A percentile compares a stretch with the other conserved stretches of the same genome.
Conservation (phyloP, 2,113 vertebrate species). For the Poicephalus gulielmi region DNA sequence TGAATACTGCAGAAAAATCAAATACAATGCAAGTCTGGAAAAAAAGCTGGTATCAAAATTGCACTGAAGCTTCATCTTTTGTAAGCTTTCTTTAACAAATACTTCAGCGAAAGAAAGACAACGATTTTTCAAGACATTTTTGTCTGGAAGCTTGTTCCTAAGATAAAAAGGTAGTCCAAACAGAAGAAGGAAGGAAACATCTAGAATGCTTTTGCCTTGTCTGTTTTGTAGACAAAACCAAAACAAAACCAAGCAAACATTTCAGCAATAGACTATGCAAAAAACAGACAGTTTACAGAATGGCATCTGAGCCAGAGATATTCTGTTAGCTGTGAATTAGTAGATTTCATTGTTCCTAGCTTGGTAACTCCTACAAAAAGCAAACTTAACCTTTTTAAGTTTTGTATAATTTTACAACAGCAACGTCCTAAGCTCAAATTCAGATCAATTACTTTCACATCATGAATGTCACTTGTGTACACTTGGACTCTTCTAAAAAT, state of each 20-base stretch:
- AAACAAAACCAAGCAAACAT: not conserved
- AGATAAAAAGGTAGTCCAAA: not conserved
- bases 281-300: not conserved
- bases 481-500: not conserved
- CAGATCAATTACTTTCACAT: not conserved
- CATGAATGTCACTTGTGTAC: not conserved
- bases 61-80: not conserved
- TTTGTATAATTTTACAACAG: not conserved
- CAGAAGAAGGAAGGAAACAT: not conserved
- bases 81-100: not conserved
- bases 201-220: not conserved
- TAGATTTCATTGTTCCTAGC: not conserved
- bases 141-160: not conserved
- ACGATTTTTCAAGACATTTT: not conserved
- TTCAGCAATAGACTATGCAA: not conserved
- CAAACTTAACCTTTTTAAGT: not conserved
- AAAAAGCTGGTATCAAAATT: not conserved
- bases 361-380: not conserved
- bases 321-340: not conserved
- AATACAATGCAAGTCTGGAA: not conserved
- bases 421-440: not conserved
- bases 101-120: not conserved
- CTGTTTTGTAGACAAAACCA: not conserved
- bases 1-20: not conserved
- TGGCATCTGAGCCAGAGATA: not conserved